Base-by-base conservation (phyloP, 2,113 vertebrate genomes). In the Himantopus leucocephalus region DNA sequence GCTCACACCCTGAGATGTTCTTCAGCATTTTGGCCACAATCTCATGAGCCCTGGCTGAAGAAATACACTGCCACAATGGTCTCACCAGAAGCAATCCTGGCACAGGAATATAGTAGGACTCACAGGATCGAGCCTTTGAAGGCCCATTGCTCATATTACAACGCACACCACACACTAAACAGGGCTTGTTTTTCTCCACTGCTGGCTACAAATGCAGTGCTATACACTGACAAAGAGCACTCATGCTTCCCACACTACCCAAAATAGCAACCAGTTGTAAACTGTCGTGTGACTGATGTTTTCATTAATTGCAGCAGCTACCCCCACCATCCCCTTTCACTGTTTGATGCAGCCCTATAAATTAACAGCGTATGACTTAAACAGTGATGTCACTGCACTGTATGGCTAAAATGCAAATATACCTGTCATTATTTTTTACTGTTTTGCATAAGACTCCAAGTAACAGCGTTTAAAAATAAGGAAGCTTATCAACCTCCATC, bases 101-200 rank as follows among this genome's bases (percentile, higher is more conserved):
- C 0, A 0, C 67, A 58, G 34, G 13, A 78, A 22, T 11, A 27
- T 3, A 37, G 37, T 0, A 5, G 6, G 68, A 66, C 6, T 53
- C 27, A 5, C 5, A 8, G 37, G 53, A 78, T 3, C 0, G 3
- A 76, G 66, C 30, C 43, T 59, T 41, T 58, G 76, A n/a, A 89
- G 62, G 39, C 24, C 45, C 19, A 3, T 3, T 67, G n/a, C 58
- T 94, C 1, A 0, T 26, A 43, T 10, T 64, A 39, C 43, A 67
- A 7, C 0, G 5, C 16, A n/a, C 26, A 34, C 7, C 1, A 5
- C 50, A 45, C 20, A 7, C 17, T 22, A 5, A 41, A 23, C 20
- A 50, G 34, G 10, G 37, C 32, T 53, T 23, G 72, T 30, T 62
- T 4, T 1, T 32, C 55, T n/a, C 53, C 35, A 8, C 58, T 32